Base-by-base conservation (phyloP, 2,888 invertebrate species). In the Andricus quercusramuli region DNA sequence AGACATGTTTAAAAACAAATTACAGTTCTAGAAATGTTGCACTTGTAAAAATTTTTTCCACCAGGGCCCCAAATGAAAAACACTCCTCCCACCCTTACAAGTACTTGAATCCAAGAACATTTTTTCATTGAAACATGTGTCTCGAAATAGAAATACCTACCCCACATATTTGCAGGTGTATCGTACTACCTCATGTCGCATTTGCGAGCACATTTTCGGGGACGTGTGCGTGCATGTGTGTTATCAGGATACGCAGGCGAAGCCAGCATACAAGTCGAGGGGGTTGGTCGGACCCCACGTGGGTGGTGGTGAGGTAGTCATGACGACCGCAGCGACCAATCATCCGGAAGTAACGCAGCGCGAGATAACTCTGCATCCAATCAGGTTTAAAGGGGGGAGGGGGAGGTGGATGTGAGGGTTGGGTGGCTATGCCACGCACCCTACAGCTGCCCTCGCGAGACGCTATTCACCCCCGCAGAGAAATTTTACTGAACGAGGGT, bases 331-430 rank as follows among this genome's bases (percentile, higher is more conserved):
- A 92, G 89, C 91, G 90, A 91, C 92, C 92, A 92, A 92, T 92
- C 92, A 92, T 92, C 92, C 92, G 92, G 92, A 92, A 92, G 91
- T 92, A 92, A 92, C 92, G 91, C 90, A 88, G 88, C 92, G 90
- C 91, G 92, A 92, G 92, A 92, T 92, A 92, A 92, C 92, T 92
- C 92, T 91, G 92, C 92, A 92, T 92, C 92, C 92, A 92, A 92
- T 92, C 92, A 92, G 92, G 90, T 92, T 92, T 92, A 91, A 91
- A 90, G 89, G 90, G 89, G 88, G 87, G 88, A 87, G 86, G 88
- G 86, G 87, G 87, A 25, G 87, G 87, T 25, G 67, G 64, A 51
- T 83, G 83, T 82, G 82, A 82, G 83, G 82, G 80, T 84, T 82
- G 78, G 80, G 82, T 83, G 82, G 83, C 79, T 77, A 80, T 79